phyloP scores from a whole-genome alignment of 2,113 vertebrate genomes.

The Tautogolabrus adspersus region DNA sequence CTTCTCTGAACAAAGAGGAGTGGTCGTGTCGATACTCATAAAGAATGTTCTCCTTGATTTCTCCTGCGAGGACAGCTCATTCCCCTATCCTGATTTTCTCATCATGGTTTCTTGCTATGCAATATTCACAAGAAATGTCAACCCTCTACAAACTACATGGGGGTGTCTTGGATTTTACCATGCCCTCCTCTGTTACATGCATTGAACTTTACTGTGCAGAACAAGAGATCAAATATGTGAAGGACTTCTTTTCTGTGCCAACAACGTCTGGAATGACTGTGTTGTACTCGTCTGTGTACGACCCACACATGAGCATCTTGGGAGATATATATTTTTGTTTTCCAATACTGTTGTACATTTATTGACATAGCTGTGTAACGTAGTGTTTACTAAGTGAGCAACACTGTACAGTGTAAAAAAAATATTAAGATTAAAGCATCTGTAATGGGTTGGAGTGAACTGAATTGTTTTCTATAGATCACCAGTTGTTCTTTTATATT shows the following conservation, averaged over 20 bases:
- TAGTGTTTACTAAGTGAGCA: constrained; percentile 86
- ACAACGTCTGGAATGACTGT: constrained; percentile 74
- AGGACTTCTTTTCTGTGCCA: constrained; percentile 80
- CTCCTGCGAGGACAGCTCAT: constrained; percentile 14
- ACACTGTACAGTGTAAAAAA: constrained; percentile 87
- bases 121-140: constrained; percentile 75
- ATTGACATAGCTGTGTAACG: constrained; percentile 82
- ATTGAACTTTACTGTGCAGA: constrained; percentile 60
- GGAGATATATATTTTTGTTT: constrained; percentile 83
- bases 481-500: neutral
- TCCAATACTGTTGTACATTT: constrained; percentile 80
- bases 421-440: constrained; percentile 81
- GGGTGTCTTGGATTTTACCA: constrained; percentile 38
- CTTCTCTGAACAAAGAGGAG: constrained; percentile 41
- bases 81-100: constrained; percentile 43
- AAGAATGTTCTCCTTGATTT: constrained; percentile 46
- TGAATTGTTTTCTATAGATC: constrained; percentile 31
- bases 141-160: constrained; percentile 35
- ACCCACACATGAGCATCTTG: constrained; percentile 76
- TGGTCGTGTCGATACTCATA: constrained; percentile 37
- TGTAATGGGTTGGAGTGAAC: constrained; percentile 69
- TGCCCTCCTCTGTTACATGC: constrained; percentile 51
- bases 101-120: constrained; percentile 85
- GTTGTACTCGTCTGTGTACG: constrained; percentile 73
- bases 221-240: constrained; percentile 74